These are phyloP conservation scores for Drosophila gunungcola DNA, from an alignment of 1,140 invertebrate genomes.

Conservation along the genomic window DNA sequence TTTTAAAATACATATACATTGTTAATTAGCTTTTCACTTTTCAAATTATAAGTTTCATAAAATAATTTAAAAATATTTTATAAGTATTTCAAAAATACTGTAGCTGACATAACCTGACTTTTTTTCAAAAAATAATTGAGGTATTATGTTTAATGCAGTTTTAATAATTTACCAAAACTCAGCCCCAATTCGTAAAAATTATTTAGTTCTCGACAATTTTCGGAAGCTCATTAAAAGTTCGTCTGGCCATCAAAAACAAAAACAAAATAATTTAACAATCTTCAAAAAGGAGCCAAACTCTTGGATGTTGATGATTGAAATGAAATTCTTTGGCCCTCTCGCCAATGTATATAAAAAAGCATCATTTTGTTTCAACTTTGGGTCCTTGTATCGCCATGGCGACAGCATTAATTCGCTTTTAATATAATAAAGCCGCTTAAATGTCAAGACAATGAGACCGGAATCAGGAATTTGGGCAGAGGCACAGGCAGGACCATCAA, in stretches of 20 bases:
- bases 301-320: slow-evolving; percentile 2
- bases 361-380: slow-evolving; percentile 37
- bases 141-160: no score
- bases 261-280: slow-evolving; percentile 6
- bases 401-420: slow-evolving; percentile 51
- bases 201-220: not conserved
- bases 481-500: slow-evolving; percentile 52
- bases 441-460: slow-evolving; percentile 45
- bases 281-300: slow-evolving; percentile 8
- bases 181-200: not conserved
- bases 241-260: not conserved
- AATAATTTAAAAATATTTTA: not conserved
- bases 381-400: slow-evolving; percentile 18
- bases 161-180: not conserved
- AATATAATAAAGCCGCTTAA: slow-evolving; percentile 54
- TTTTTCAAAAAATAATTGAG: no score
- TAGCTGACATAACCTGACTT: no score
- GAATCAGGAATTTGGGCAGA: slow-evolving; percentile 8
- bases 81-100: no score
- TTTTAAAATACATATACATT: not conserved
- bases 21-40: no score
- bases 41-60: no score
- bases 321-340: slow-evolving; percentile 8
- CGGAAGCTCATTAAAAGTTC: not conserved
- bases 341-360: not conserved